phyloP scores from a whole-genome alignment of 2,888 invertebrate genomes.

The Bombyx huttoni region DNA sequence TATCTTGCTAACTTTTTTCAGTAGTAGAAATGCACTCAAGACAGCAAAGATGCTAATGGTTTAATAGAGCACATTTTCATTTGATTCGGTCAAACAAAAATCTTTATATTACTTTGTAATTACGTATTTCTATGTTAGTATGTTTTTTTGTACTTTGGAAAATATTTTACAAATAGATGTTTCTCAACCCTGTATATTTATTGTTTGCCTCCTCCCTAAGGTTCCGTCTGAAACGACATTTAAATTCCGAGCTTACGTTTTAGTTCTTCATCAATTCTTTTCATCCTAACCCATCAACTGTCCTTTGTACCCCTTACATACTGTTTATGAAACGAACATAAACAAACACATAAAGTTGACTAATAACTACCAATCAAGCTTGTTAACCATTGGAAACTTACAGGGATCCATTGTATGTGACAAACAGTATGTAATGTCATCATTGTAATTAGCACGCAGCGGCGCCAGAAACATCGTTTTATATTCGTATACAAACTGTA shows the following conservation, averaged over 20 bases:
- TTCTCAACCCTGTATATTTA: too few species aligned
- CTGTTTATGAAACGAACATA: slow-evolving; percentile 12
- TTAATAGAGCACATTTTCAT: too few species aligned
- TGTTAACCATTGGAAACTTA: slow-evolving; percentile 17
- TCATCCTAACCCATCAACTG: neutral
- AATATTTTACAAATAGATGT: too few species aligned
- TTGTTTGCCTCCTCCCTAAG: too few species aligned
- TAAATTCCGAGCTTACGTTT: neutral
- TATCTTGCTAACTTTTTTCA: too few species aligned
- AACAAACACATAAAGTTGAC: slow-evolving; percentile 13
- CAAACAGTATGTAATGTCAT: slow-evolving; percentile 9
- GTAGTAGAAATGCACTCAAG: too few species aligned
- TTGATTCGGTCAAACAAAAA: too few species aligned
- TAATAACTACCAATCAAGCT: slow-evolving; percentile 22
- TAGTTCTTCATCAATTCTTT: too few species aligned
- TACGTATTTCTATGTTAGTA: too few species aligned
- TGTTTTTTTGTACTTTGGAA: too few species aligned
- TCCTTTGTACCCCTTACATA: neutral
- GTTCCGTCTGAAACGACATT: neutral
- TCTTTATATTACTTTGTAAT: too few species aligned
- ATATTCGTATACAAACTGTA: slow-evolving; percentile 8
- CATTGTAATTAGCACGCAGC: slow-evolving; percentile 28
- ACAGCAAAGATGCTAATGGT: too few species aligned
- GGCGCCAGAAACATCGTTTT: slow-evolving; percentile 14
- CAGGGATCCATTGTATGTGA: slow-evolving; percentile 7